Base-by-base conservation (phyloP, 2,113 vertebrate species). In the Semicossyphus pulcher region DNA sequence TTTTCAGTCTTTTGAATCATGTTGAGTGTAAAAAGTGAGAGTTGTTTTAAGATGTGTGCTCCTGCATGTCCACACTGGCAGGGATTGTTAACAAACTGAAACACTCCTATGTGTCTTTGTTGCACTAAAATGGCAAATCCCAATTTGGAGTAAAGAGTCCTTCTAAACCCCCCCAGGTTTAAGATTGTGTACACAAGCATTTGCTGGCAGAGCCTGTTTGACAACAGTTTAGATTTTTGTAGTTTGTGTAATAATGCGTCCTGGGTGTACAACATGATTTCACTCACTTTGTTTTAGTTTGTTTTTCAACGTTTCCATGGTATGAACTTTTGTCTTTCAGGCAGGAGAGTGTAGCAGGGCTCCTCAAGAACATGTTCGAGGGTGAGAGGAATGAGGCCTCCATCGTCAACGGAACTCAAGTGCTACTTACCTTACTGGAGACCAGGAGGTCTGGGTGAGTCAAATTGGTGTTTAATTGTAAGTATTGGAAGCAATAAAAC, bases 301-400 rank as follows among this genome's bases (percentile, higher is more conserved):
- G n/a, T 32, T 8, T 41, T 12, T 25, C 15, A n/a, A 49, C 10
- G 20, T 29, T 6, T 31, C 20, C n/a, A 16, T 14, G 45, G 4
- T 10, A 12, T 47, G 4, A 29, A 37, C 51, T 7, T 67, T n/a
- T 78, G n/a, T 81, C 0, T 86, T 60, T 62, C 88, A 99, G 97
- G 90, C 96, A 97, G 93, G 95, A 96, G 52, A 98, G 94, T 10
- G 97, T 98, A 89, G 93, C 96, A 18, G 95, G 95, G 41, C 96
- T 98, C 72, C 93, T 99, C 81, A 96, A 91, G 91, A 98, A 95
- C 78, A 96, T 99, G 96, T 98, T 99, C 61, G 95, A 96, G 15
- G 95, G 95, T 0, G 95, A 95, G 8, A 94, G 89, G 88, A 96
- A 92, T 0, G 97, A 99, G 76, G 94, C 92, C 51, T 97, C 96